Percentiles rank a stretch among this genome's conserved stretches.
These are phyloP conservation scores for Agrotis ipsilon DNA, from an alignment of 2,888 invertebrate genomes.

Conservation along the genomic window DNA sequence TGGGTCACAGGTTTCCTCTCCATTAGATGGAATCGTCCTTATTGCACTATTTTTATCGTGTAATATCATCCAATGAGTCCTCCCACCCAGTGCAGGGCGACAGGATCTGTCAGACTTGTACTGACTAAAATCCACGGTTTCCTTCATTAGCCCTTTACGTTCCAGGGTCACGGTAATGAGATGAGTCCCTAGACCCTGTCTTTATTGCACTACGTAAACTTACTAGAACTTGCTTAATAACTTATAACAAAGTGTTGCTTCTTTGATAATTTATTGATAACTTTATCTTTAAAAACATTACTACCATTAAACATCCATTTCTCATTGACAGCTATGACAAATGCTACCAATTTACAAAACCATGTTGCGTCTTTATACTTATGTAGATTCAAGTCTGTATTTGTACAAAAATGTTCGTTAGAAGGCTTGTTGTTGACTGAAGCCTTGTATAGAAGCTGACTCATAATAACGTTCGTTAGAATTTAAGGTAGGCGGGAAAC, in stretches of 20 bases:
- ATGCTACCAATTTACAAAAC: constrained; percentile 8
- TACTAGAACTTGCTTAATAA: background rate
- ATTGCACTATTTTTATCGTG: no score
- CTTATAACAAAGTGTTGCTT: background rate
- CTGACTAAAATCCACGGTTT: no score
- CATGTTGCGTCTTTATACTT: background rate
- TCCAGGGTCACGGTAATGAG: no score
- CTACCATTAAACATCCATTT: background rate
- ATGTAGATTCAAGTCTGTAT: constrained; percentile 13
- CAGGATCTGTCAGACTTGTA: no score
- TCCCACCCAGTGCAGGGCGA: no score
- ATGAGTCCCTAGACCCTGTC: no score
- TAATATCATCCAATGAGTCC: no score
- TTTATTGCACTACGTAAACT: no score
- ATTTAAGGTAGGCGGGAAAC: constrained; percentile 36
- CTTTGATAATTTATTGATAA: background rate
- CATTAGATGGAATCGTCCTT: no score
- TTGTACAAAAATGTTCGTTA: constrained; percentile 50
- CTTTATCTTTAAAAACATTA: constrained; percentile 9
- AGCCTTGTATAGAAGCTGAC: constrained; percentile 42
- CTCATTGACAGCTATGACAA: constrained; percentile 4
- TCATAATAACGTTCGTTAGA: constrained; percentile 54
- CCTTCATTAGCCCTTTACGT: no score
- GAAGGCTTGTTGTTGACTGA: constrained; percentile 36
- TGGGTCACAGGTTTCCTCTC: background rate